Conservation (phyloP, 2,797 vertebrate genomes). For the Tachyglossus aculeatus region DNA sequence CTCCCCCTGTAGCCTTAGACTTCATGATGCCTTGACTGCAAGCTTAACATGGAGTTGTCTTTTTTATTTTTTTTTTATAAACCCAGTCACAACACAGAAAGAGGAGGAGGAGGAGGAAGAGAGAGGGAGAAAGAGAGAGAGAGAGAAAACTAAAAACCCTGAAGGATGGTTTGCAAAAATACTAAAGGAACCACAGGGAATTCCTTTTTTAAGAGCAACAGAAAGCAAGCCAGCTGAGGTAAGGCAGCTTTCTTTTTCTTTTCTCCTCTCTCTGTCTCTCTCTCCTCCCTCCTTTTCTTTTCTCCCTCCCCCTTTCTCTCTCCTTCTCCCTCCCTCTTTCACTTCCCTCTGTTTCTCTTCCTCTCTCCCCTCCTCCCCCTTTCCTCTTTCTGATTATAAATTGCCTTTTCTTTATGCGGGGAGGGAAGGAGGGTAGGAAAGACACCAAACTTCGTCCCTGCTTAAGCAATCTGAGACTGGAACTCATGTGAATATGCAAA, state of each 20-base stretch:
- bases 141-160: conserved; percentile 73
- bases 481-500: conserved; percentile 84
- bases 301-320: conserved; percentile 65
- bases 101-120: conserved; percentile 76
- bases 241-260: conserved; percentile 76
- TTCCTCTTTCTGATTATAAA: conserved; percentile 64
- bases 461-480: conserved; percentile 72
- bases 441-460: conserved; percentile 70
- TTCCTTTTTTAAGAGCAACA: conserved; percentile 72
- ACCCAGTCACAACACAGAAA: conserved; percentile 77
- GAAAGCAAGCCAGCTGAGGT: conserved; percentile 88
- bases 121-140: conserved; percentile 64
- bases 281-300: conserved; percentile 68
- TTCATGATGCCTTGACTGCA: conserved; percentile 76
- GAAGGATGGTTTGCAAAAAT: conserved; percentile 85
- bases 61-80: conserved; percentile 71
- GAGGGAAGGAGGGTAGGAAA: conserved; percentile 79
- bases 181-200: conserved; percentile 72
- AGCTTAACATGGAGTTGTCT: conserved; percentile 80
- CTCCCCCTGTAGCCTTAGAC: conserved; percentile 81
- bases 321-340: conserved; percentile 65
- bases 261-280: conserved; percentile 43
- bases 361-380: conserved; percentile 29
- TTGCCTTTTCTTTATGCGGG: conserved; percentile 72
- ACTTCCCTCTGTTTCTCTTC: conserved; percentile 62